A percentile compares a stretch with the other conserved stretches of the same genome.
Conservation (phyloP, 1,140 invertebrate species). For the Hydropsyche tenuis region DNA sequence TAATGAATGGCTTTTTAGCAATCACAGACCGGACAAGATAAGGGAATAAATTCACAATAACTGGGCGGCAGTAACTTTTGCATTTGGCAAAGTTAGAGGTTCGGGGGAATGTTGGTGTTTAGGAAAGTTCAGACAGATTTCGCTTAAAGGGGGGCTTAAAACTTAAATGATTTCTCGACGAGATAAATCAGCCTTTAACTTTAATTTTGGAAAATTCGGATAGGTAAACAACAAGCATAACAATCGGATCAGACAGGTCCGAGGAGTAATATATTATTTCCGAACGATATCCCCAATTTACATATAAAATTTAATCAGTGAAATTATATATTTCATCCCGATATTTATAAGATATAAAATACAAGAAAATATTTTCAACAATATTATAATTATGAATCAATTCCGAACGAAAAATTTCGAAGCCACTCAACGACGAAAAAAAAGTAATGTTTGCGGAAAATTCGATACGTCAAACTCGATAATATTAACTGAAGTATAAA, state of each 20-base stretch:
- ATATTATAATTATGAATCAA: too few species aligned
- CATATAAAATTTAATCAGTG: too few species aligned
- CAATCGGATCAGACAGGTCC: background rate
- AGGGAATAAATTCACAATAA: background rate
- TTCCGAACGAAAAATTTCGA: too few species aligned
- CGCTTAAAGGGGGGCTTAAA: background rate
- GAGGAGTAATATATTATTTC: too few species aligned
- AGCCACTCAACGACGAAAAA: too few species aligned
- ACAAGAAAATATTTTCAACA: too few species aligned
- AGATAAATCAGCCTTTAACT: constrained; percentile 10
- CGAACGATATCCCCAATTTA: too few species aligned
- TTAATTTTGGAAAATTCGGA: background rate
- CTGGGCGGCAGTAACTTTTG: background rate
- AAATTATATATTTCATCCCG: too few species aligned
- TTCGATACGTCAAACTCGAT: too few species aligned
- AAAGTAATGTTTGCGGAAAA: too few species aligned
- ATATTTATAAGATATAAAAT: too few species aligned
- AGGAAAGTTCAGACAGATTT: constrained; percentile 4
- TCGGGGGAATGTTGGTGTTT: background rate
- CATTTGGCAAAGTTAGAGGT: background rate
- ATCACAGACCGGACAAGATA: background rate
- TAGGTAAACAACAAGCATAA: background rate
- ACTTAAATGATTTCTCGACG: constrained; percentile 10
- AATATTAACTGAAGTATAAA: too few species aligned
- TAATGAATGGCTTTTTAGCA: background rate